Percentiles rank a stretch among this genome's conserved stretches.
These are phyloP conservation scores for Scartelaos histophorus DNA, from an alignment of 2,113 vertebrate genomes.

Conservation along the genomic window DNA sequence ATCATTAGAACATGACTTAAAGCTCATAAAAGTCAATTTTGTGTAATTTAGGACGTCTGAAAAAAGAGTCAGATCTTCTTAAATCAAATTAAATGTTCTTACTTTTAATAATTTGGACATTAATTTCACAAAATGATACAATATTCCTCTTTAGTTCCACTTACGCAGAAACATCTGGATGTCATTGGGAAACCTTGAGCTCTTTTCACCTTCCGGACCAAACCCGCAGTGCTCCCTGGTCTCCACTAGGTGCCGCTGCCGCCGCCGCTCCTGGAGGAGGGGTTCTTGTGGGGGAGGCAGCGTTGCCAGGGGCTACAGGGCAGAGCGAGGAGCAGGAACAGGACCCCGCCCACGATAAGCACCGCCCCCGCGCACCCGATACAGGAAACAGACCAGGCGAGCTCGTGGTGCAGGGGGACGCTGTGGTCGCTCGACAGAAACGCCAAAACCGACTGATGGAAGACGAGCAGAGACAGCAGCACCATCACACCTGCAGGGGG, in stretches of 20 bases:
- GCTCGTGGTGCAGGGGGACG: conserved; percentile 77
- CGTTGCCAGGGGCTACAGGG: conserved; percentile 77
- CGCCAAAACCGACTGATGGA: conserved; percentile 81
- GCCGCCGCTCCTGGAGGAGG: conserved; percentile 34
- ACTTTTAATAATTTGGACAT: too few species aligned
- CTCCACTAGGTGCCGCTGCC: conserved; percentile 45
- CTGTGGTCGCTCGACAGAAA: conserved; percentile 76
- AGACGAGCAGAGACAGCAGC: conserved; percentile 78
- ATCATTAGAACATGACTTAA: too few species aligned
- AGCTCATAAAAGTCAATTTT: too few species aligned
- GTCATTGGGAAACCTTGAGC: conserved; percentile 27
- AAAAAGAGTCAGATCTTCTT: too few species aligned
- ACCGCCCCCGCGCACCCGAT: conserved; percentile 75
- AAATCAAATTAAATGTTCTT: too few species aligned
- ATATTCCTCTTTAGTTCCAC: neutral
- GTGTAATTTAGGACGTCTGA: too few species aligned
- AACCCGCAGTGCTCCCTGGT: conserved; percentile 29
- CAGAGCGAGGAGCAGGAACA: conserved; percentile 80
- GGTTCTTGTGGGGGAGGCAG: conserved; percentile 68
- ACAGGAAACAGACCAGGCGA: conserved; percentile 86
- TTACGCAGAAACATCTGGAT: conserved; percentile 4
- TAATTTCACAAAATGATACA: neutral
- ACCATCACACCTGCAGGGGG: conserved; percentile 78
- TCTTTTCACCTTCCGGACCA: neutral
- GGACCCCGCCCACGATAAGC: conserved; percentile 76